Evolutionary conservation across 2,797 vertebrate genomes (phyloP).

Genomic region (Lacerta viridis): DNA sequence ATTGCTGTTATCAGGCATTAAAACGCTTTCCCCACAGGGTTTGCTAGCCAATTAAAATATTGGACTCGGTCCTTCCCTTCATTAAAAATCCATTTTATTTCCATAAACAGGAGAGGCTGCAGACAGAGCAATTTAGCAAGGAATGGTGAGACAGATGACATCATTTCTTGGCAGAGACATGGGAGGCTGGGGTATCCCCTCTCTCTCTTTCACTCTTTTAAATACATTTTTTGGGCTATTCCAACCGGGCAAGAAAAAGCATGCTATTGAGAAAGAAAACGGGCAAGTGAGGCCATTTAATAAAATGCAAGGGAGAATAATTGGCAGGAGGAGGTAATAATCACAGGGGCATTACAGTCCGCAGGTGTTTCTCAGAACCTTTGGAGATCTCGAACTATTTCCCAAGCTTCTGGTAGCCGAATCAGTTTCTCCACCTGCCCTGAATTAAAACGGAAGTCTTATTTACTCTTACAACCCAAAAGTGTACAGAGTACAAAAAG

Average conservation of each 20-base stretch:
- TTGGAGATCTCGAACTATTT: conserved; percentile 6
- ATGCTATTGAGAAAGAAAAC: not conserved
- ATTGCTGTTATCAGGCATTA: conserved; percentile 5
- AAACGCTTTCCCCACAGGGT: not conserved
- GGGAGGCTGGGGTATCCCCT: conserved; percentile 21
- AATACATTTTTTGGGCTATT: accelerated
- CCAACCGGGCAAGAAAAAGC: conserved; percentile 37
- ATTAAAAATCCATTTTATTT: conserved; percentile 42
- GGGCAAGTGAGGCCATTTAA: not conserved
- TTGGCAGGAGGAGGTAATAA: accelerated
- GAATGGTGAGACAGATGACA: conserved; percentile 49
- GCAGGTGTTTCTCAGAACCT: not conserved
- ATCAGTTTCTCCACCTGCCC: not conserved
- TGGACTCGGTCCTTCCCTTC: conserved; percentile 48
- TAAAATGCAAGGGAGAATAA: conserved; percentile 26
- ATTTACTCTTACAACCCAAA: not conserved
- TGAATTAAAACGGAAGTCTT: not conserved
- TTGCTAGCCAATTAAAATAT: conserved; percentile 37
- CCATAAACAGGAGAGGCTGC: not conserved
- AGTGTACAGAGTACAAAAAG: not conserved
- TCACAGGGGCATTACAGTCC: not conserved
- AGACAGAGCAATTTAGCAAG: conserved; percentile 33
- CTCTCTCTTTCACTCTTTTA: conserved; percentile 8
- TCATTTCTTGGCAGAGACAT: conserved; percentile 25
- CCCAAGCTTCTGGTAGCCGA: not conserved